phyloP scores from a whole-genome alignment of 2,113 vertebrate genomes.

The Pelecanoides urinatrix region DNA sequence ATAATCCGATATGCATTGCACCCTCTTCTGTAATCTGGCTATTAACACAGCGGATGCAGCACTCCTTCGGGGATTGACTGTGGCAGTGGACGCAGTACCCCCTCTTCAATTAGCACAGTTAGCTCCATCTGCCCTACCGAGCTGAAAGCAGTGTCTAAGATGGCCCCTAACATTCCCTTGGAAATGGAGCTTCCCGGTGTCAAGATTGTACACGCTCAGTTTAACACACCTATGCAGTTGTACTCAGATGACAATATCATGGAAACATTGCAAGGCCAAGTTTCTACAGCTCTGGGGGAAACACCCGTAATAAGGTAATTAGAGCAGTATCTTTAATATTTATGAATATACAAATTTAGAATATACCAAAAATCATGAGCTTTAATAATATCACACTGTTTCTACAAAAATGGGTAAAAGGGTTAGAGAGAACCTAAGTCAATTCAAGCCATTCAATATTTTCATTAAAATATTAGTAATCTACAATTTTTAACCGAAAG shows the following conservation, averaged over 20 bases:
- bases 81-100: conserved; percentile 78
- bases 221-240: conserved; percentile 83
- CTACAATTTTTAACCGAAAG: neutral
- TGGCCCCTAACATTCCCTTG: conserved; percentile 81
- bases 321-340: neutral
- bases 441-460: neutral
- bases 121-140: conserved; percentile 79
- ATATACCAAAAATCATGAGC: neutral
- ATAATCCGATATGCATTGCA: neutral
- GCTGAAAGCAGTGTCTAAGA: conserved; percentile 77
- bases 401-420: neutral
- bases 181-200: conserved; percentile 83
- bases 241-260: conserved; percentile 86
- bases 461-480: neutral
- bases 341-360: neutral
- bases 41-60: conserved; percentile 75
- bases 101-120: conserved; percentile 77
- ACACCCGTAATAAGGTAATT: conserved; percentile 73
- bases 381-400: neutral
- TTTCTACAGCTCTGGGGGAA: conserved; percentile 81
- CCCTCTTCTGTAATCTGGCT: conserved; percentile 9
- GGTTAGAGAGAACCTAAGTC: neutral
- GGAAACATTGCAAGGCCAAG: conserved; percentile 83
- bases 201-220: conserved; percentile 83
- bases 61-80: conserved; percentile 76